Evolutionary conservation across 2,888 invertebrate species (phyloP).

Genomic region (Hypomecis punctinalis): DNA sequence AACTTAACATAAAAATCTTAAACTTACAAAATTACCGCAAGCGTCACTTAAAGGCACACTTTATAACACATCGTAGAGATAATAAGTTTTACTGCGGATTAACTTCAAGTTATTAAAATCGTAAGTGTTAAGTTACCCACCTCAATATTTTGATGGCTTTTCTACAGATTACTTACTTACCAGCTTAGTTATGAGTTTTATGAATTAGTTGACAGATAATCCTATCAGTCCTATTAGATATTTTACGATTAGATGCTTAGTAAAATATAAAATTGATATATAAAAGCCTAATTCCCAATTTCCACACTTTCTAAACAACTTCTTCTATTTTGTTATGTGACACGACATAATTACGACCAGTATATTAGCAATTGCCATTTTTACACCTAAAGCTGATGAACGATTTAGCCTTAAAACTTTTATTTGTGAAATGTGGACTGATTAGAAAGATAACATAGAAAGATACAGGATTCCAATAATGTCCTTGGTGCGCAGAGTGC

Average conservation of each 20-base stretch:
- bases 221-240: slow-evolving; percentile 15
- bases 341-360: no score
- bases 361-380: no score
- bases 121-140: background rate
- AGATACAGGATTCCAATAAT: no score
- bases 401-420: no score
- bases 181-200: slow-evolving; percentile 8
- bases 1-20: no score
- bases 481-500: no score
- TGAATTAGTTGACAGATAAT: slow-evolving; percentile 13
- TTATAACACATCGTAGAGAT: slow-evolving; percentile 24
- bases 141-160: slow-evolving; percentile 15
- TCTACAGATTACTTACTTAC: slow-evolving; percentile 8
- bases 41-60: slow-evolving; percentile 18
- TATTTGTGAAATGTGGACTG: no score
- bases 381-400: no score
- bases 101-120: slow-evolving; percentile 11
- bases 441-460: no score
- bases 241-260: background rate
- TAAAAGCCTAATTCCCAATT: background rate
- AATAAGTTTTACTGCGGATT: slow-evolving; percentile 17
- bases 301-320: no score
- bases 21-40: slow-evolving; percentile 11
- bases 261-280: slow-evolving; percentile 1
- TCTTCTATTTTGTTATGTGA: no score